Conservation (phyloP, 1,140 invertebrate species). For the Neelides sp. region DNA sequence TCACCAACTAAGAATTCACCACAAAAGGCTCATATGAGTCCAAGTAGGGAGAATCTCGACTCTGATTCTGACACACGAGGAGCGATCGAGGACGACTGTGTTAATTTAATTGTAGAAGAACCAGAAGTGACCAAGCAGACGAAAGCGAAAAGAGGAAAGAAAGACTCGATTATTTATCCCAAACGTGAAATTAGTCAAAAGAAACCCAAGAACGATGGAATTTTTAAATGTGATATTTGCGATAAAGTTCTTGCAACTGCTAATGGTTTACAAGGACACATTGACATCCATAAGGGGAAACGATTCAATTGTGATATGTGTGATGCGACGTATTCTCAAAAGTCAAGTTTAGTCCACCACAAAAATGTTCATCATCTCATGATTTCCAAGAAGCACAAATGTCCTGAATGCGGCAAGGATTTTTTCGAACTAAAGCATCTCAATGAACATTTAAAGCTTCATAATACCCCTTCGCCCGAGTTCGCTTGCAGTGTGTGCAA, state of each 20-base stretch:
- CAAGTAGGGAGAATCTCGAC: background rate
- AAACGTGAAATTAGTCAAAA: background rate
- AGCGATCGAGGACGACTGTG: background rate
- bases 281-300: conserved; percentile 15
- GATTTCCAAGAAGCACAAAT: conserved; percentile 10
- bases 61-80: too few relatives aligned
- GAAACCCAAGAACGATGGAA: background rate
- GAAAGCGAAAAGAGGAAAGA: background rate
- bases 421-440: conserved; percentile 19
- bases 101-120: background rate
- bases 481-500: conserved; percentile 24
- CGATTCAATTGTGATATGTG: conserved; percentile 21
- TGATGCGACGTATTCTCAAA: conserved; percentile 19
- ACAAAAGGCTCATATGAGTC: too few relatives aligned
- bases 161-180: background rate
- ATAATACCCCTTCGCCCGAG: conserved; percentile 9
- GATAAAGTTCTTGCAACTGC: conserved; percentile 16
- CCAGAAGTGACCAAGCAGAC: background rate
- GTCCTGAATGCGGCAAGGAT: conserved; percentile 16
- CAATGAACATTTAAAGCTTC: conserved; percentile 20
- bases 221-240: conserved; percentile 18
- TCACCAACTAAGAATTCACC: too few relatives aligned
- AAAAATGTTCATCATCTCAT: conserved; percentile 17
- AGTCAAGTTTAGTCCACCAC: conserved; percentile 18
- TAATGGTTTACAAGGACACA: conserved; percentile 16